phyloP scores from a whole-genome alignment of 2,113 vertebrate genomes.

The Morone saxatilis region DNA sequence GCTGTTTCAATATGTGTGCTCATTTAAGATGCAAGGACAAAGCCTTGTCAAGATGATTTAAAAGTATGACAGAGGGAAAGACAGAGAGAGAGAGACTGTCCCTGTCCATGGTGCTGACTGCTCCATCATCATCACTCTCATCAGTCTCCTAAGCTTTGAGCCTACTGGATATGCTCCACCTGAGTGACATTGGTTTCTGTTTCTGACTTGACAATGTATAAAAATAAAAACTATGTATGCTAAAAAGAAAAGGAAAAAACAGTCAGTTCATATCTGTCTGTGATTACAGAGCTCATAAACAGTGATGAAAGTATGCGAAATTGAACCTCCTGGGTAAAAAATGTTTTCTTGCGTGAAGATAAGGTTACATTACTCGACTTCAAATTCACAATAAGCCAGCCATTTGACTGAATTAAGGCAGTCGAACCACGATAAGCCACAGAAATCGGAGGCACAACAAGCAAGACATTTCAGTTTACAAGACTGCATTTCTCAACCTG shows the following conservation, averaged over 20 bases:
- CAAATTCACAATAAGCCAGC: neutral
- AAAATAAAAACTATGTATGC: neutral
- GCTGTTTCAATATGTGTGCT: neutral
- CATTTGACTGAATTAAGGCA: conserved; percentile 12
- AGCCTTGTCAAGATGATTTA: conserved; percentile 34
- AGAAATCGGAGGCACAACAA: conserved; percentile 4
- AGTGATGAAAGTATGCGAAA: conserved; percentile 38
- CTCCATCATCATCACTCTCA: conserved; percentile 42
- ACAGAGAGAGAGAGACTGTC: conserved; percentile 35
- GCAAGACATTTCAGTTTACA: conserved; percentile 30
- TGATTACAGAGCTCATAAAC: conserved; percentile 13
- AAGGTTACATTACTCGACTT: conserved; percentile 5
- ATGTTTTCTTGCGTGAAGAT: neutral
- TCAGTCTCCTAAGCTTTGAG: conserved; percentile 17
- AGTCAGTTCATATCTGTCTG: neutral
- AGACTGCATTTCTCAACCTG: conserved; percentile 27
- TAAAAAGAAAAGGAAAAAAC: neutral
- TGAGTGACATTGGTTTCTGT: neutral
- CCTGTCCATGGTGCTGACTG: conserved; percentile 81
- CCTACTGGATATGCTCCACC: neutral
- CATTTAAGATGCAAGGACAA: neutral
- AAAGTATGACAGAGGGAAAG: conserved; percentile 24
- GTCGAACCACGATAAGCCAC: neutral
- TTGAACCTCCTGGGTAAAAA: neutral
- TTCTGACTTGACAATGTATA: neutral